Evolutionary conservation across 2,888 invertebrate species (phyloP).

Genomic region (Eristalis intricaria): DNA sequence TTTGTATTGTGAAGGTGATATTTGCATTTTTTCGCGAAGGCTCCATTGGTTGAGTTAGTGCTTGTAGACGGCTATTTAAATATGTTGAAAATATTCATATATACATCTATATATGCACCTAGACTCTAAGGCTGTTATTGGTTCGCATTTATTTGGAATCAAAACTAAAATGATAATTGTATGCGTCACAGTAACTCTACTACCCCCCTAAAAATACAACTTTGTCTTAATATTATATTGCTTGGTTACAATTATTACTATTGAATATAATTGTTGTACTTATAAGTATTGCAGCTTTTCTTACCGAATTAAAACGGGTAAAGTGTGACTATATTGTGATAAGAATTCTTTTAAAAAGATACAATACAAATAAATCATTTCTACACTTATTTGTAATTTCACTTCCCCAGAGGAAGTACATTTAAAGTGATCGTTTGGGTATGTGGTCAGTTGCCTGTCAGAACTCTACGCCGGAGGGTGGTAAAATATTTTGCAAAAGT

Average conservation of each 20-base stretch:
- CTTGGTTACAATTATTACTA: conserved; percentile 8
- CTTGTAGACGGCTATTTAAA: neutral
- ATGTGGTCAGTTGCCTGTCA: conserved; percentile 79
- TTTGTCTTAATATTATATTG: conserved; percentile 8
- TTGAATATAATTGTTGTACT: neutral
- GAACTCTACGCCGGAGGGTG: conserved; percentile 79
- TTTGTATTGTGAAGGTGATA: conserved; percentile 23
- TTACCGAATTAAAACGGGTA: conserved; percentile 44
- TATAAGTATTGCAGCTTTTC: conserved; percentile 37
- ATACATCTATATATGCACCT: neutral
- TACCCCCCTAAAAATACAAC: neutral
- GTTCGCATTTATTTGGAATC: neutral
- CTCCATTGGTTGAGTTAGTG: neutral
- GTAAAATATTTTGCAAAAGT: conserved; percentile 32
- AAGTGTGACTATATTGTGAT: conserved; percentile 59
- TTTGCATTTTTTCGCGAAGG: conserved; percentile 6
- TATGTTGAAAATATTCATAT: neutral
- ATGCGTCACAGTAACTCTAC: neutral
- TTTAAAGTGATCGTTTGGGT: conserved; percentile 74
- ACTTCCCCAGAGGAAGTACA: conserved; percentile 72
- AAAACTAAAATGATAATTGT: neutral
- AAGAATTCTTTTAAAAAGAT: conserved; percentile 57
- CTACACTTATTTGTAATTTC: conserved; percentile 52
- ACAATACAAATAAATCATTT: conserved; percentile 48
- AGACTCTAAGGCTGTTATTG: neutral